Evolutionary conservation across 2,888 invertebrate species (phyloP), one percentile per base, ranked within the genome.

Genomic region (Heliconius aoede): DNA sequence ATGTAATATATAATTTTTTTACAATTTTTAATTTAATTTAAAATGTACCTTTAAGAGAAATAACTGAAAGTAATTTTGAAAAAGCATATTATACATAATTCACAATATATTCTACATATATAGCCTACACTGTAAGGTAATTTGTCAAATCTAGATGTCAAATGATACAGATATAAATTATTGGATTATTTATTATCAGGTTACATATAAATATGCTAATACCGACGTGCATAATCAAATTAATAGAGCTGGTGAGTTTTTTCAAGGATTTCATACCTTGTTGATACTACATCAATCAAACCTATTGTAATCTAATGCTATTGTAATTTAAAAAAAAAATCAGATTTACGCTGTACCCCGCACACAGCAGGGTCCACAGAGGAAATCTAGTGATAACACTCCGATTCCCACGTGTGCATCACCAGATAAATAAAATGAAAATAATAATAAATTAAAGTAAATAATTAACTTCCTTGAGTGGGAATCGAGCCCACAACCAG

Each of bases 181-280:
- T 60, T 60, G 58, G 58, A 72, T 26, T 36, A 60, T 36, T 28
- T 40, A 74, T 46, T 74, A 60, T 68, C 60, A 71, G 26, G 67
- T 71, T 30, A 60, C 61, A 60, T 71, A 40, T 61, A 67, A 90
- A 84, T 85, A 94, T 94, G 94, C 87, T 94, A 86, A 89, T 93
- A 86, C 94, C 94, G 58, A 93, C 94, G 21, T 94, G 93, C 85
- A 80, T 92, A 78, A 91, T 94, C 74, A 94, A 94, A 89, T 88
- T 92, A 58, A 82, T 91, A 72, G 94, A 94, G 88, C 86, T 94
- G 83, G 94, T 94, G 84, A 89, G 91, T 87, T n/a, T 64, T 46
- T 72, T 72, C 46, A 55, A 72, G 55, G 40, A 73, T 46, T 51
- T 30, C 7, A 62, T 30, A 24, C 62, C 18, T 61, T 15, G 15